Conservation (phyloP, 2,113 vertebrate genomes). For the Henicopernis longicauda region DNA sequence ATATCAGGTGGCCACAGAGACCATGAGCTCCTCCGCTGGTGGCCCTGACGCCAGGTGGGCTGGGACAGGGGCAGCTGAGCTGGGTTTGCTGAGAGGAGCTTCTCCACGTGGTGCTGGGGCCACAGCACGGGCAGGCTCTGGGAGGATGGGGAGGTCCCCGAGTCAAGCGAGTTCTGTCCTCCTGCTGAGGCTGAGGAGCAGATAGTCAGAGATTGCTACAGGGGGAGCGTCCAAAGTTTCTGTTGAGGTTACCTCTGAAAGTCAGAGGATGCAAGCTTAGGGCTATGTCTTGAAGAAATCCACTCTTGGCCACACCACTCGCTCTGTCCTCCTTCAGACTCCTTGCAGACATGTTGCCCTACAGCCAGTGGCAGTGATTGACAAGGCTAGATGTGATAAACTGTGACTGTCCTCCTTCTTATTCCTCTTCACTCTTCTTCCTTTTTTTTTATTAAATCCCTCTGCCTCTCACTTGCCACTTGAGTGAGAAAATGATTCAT, state of each 20-base stretch:
- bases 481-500: neutral
- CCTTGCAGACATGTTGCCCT: neutral
- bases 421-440: neutral
- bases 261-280: neutral
- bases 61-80: neutral
- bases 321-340: neutral
- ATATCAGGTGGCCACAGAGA: accelerated
- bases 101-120: neutral
- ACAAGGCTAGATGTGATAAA: neutral
- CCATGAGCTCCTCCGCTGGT: neutral
- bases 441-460: neutral
- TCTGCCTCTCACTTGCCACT: neutral
- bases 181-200: neutral
- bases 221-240: neutral
- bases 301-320: neutral
- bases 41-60: neutral
- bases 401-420: neutral
- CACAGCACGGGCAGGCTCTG: neutral
- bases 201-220: neutral
- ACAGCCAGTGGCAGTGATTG: neutral
- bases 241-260: neutral
- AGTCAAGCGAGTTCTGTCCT: accelerated
- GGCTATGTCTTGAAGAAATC: neutral
- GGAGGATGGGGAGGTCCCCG: neutral
- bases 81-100: neutral